Evolutionary conservation across 2,797 vertebrate species (phyloP), one percentile per base, ranked within the genome.

Genomic region (Mormyrops boulengeri): DNA sequence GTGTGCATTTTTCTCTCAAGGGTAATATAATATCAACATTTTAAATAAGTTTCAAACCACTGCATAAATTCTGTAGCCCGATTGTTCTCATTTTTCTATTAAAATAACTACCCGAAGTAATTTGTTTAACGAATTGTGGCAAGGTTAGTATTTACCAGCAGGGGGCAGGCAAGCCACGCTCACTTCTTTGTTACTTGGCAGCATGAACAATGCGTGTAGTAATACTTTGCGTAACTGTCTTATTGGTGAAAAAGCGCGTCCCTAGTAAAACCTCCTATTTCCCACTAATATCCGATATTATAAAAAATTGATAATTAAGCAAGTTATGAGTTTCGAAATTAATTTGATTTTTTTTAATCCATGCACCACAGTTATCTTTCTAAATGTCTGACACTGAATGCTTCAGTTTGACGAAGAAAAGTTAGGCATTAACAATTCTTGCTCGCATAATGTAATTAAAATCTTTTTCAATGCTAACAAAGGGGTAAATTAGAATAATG

Each of bases 81-180:
- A 2, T 73, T 73, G 30, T n/a, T 84, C 82, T 85, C 0, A n/a
- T 85, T 26, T 44, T 22, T 26, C 17, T 85, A 47, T 85, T 49
- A 50, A 22, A 85, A 47, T 22, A 47, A 84, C 17, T 50, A 22
- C 17, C 22, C n/a, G 3, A 85, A 85, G n/a, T 50, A 85, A 49
- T n/a, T 47, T 80, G 73, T 73, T 77, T 26, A 85, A 22, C 8
- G 44, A 49, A 50, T 85, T 82, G 52, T 14, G 41, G 84, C 26
- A 6, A 9, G 60, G 17, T 87, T 84, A 26, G 87, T 69, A 0
- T 53, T 88, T 17, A 91, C 93, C 96, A 95, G 94, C 94, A 96
- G 96, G 95, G 95, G 86, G 96, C 96, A 96, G 95, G 96, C 94
- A 95, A 95, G 92, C 91, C 94, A 96, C 95, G 95, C 89, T 82